Base-by-base conservation (phyloP, 2,113 vertebrate genomes). In the Noctilio leporinus region DNA sequence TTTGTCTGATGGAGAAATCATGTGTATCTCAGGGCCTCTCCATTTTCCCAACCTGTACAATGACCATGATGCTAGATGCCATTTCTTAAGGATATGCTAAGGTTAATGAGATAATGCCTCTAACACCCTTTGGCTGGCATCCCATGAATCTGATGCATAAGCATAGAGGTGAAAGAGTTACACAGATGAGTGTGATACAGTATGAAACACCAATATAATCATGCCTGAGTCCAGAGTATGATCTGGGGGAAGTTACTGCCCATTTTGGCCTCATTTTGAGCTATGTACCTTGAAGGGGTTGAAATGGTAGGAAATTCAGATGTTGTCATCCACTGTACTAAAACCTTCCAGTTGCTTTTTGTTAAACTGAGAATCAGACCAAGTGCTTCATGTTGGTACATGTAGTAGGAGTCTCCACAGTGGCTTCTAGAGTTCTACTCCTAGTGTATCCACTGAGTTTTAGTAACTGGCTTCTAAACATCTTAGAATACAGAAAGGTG, bases 101-200 rank as follows among this genome's bases (percentile, higher is more conserved):
- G 6, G 40, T n/a, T n/a, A 43, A 45, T 30, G 26, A 45, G 7
- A 73, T 1, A 17, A 73, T 30, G 3, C 15, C 70, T 40, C 15
- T 73, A 30, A 47, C 15, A 28, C 43, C 15, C 19, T 3, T 19
- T 24, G 5, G 15, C 10, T 43, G 26, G 5, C 4, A 2, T 59
- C 38, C 26, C 38, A 20, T 59, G 78, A 59, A 19, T 43, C 17
- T 3, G 24, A 28, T 17, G 22, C 16, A 20, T 16, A 20, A 47
- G 33, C 4, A 9, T 17, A 3, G 16, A 81, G 14, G 55, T 59
- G 11, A 38, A 20, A 30, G 26, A 12, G 9, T 20, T 16, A 30
- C 2, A n/a, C n/a, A n/a, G n/a, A n/a, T n/a, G n/a, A 10, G 38
- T 59, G 16, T 9, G 38, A 43, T 5, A 12, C 2, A n/a, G 2